Evolutionary conservation across 23 tunicate genomes (phyloP), one percentile per base, ranked within the genome.

Genomic region (Halocynthia roretzi): DNA sequence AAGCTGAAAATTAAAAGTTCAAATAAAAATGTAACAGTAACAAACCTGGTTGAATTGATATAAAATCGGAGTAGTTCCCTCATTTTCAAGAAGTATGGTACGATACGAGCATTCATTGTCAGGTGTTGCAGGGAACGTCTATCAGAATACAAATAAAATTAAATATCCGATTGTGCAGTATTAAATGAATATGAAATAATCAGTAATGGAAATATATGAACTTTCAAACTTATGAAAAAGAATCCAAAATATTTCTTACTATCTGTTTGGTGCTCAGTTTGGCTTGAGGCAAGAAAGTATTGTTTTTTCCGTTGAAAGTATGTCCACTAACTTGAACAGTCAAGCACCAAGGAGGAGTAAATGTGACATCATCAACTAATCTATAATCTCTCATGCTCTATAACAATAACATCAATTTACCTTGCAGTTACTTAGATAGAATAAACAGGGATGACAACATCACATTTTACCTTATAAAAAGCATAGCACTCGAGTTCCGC

Each of bases 301-400:
- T 85, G 73, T 74, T 92, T 66, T 56, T 82, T 65, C 85, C 91
- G 70, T 56, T 72, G 62, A 92, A 92, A 62, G 98, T 86, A 60
- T 92, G 98, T 21, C 85, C 98, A 60, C 80, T 70, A 22, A 83
- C 91, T 73, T 77, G 82, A 31, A 92, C 55, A 5, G 92, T 82
- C 54, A 92, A 68, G 23, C 77, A 78, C 92, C 92, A 86, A 63
- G 98, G 98, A 20, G 85, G 87, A 48, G 51, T 49, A 15, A 80
- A 54, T 20, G 52, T 48, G 17, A 57, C 31, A 52, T 86, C 92
- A n/a, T 86, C 85, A 58, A 86, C 85, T 49, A 92, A 21, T 78
- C 83, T 68, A 61, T 75, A 92, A 56, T 86, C 92, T 78, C 92
- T 77, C 80, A 78, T 62, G 62, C 80, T 31, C 98, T 92, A 62